Evolutionary conservation across 2,113 vertebrate genomes (phyloP).

Genomic region (Axis porcinus): DNA sequence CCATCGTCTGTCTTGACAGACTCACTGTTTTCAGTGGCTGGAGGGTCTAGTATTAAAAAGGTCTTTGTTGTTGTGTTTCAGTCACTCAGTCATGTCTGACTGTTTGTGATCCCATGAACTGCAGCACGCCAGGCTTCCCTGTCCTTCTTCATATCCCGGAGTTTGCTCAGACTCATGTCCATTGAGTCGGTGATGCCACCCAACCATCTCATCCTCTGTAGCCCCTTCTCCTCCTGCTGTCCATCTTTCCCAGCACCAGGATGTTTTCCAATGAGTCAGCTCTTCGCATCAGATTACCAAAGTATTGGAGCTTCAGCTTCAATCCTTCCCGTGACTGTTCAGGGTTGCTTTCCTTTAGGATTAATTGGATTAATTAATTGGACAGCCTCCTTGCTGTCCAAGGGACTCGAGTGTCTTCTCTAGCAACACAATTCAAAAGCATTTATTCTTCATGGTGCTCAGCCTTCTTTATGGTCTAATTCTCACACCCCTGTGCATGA

Average conservation of each 20-base stretch:
- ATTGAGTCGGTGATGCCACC: neutral
- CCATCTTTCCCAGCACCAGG: neutral
- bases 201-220: neutral
- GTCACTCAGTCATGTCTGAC: neutral
- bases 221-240: neutral
- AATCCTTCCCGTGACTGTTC: neutral
- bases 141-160: neutral
- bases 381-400: neutral
- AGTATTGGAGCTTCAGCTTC: neutral
- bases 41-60: neutral
- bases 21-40: neutral
- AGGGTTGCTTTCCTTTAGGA: neutral
- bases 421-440: neutral
- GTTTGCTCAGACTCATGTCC: neutral
- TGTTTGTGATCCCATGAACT: neutral
- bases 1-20: neutral
- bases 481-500: neutral
- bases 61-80: neutral
- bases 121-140: neutral
- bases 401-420: neutral
- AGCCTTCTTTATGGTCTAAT: neutral
- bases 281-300: neutral
- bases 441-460: accelerated
- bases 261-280: neutral
- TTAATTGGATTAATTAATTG: neutral